Conservation (phyloP, 2,797 vertebrate genomes). For the Sebastes elongatus region DNA sequence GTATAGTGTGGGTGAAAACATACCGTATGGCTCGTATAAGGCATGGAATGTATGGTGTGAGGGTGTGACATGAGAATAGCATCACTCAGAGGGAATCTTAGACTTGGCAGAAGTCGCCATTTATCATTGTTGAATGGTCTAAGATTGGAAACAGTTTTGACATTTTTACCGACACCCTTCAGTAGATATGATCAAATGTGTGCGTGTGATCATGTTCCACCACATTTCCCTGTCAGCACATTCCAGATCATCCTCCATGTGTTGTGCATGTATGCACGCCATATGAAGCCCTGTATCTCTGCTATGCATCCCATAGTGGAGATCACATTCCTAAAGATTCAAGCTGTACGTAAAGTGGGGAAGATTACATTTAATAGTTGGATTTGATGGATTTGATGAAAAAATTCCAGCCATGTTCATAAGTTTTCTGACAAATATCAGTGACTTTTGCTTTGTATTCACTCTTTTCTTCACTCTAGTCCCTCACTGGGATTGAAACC, state of each 20-base stretch:
- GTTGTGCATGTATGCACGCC: not conserved
- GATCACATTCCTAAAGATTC: not conserved
- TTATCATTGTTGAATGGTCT: not conserved
- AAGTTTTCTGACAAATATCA: not conserved
- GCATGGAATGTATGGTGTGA: not conserved
- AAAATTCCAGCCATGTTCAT: not conserved
- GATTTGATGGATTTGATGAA: not conserved
- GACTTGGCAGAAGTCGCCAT: not conserved
- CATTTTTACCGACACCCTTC: not conserved
- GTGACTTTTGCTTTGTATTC: not conserved
- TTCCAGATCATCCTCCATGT: slow-evolving; percentile 35
- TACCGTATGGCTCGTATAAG: not conserved
- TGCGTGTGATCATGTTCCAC: slow-evolving; percentile 11
- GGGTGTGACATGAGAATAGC: not conserved
- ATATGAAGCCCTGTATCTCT: not conserved
- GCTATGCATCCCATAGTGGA: not conserved
- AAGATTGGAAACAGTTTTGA: not conserved
- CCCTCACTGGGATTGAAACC: not conserved
- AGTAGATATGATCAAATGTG: not conserved
- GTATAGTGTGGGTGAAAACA: not conserved
- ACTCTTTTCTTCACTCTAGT: not conserved
- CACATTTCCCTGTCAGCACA: slow-evolving; percentile 35
- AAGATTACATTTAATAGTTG: not conserved
- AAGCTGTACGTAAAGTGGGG: not conserved
- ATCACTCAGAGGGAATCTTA: not conserved